Evolutionary conservation across 2,888 invertebrate species (phyloP), one percentile per base, ranked within the genome.

Genomic region (Dioctria linearis): DNA sequence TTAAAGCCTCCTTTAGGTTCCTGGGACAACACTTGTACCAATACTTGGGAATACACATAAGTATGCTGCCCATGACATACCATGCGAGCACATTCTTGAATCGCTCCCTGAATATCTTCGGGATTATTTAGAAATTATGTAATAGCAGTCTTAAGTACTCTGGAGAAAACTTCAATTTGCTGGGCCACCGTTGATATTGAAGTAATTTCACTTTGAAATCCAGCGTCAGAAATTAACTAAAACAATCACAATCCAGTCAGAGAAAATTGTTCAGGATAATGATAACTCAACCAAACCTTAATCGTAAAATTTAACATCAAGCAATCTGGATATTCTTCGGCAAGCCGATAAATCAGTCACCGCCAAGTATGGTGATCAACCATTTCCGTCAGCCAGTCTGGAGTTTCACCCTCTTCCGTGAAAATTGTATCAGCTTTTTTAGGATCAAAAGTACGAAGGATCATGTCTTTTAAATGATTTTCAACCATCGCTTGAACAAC

Each of bases 11-110:
- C 97, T 87, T 95, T 95, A 2, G 93, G 91, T 88, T 98, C 98
- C 89, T 96, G 94, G 57, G 97, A 94, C 76, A 98, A 90, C 82
- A 97, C 95, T 86, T 97, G 95, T 83, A 98, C 93, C 84, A 98
- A 91, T 4, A 98, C 96, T 91, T 98, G 98, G 85, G 98, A 97
- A 88, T 98, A 99, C 3, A 99, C 96, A 89, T 98, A 99, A 0
- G 99, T 99, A 87, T 99, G 99, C 86, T 99, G 98, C 8, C 98
- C 98, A 87, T 99, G 98, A 85, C 98, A 98, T 2, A 98, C 98
- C 97, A 99, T 98, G 93, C 97, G 97, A n/a, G 97, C 97, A 91
- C 98, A 98, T 89, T 98, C 98, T 88, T 95, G 94, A 80, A 98
- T 95, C 87, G 95, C 95, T 82, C 94, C 95, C 86, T 96, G 95